A percentile compares a stretch with the other conserved stretches of the same genome.
Evolutionary conservation across 2,797 vertebrate genomes (phyloP).

Genomic region (Bovichtus diacanthus): DNA sequence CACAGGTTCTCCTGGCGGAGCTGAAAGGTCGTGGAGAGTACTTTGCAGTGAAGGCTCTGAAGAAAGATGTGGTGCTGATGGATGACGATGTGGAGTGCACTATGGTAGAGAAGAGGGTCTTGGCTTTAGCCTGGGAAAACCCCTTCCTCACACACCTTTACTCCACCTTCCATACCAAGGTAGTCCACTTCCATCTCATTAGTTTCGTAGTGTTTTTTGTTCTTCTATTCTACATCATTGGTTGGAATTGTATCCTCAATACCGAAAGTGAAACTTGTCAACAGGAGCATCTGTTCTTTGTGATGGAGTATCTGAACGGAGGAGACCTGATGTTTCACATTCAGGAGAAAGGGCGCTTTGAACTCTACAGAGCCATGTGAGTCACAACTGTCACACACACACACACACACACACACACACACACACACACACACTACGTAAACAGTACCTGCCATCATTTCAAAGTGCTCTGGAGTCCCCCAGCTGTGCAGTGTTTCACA

Average conservation of each 20-base stretch:
- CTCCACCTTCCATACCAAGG: conserved; percentile 98
- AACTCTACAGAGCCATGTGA: conserved; percentile 93
- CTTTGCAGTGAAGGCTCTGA: conserved; percentile 96
- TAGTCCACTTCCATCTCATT: conserved; percentile 56
- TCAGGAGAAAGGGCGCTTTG: conserved; percentile 98
- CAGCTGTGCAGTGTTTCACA: not conserved
- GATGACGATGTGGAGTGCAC: conserved; percentile 99
- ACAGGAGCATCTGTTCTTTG: conserved; percentile 99
- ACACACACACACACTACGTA: not conserved
- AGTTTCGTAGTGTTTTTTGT: not conserved
- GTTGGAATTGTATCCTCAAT: not conserved
- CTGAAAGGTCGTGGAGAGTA: conserved; percentile 92
- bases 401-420: not conserved
- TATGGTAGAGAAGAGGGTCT: conserved; percentile 98
- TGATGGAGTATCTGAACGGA: conserved; percentile 99
- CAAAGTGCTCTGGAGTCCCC: not conserved
- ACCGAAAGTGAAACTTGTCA: conserved; percentile 31
- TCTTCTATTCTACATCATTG: not conserved
- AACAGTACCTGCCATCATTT: not conserved
- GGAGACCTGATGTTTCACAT: conserved; percentile 99
- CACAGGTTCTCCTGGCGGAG: conserved; percentile 94
- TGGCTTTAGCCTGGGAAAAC: conserved; percentile 96
- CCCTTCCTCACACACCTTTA: conserved; percentile 98
- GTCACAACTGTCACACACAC: conserved; percentile 62
- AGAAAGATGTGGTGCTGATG: conserved; percentile 98